Conservation (phyloP, 1,140 invertebrate species). For the Drosophila seguyi region DNA sequence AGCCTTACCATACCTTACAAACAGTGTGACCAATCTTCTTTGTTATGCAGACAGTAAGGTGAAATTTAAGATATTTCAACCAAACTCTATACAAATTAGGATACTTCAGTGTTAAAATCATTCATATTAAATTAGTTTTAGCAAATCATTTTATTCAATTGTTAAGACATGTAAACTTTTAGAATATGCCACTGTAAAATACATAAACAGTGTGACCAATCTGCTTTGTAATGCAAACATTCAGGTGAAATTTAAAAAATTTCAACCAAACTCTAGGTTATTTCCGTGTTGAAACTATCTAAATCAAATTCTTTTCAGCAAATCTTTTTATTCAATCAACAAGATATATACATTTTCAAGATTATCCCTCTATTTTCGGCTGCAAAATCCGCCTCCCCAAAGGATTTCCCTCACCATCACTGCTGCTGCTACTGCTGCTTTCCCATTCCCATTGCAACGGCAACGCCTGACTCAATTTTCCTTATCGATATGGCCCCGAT, state of each 20-base stretch:
- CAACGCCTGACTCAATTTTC: conserved; percentile 30
- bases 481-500: conserved; percentile 44
- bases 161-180: no score
- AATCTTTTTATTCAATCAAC: not conserved
- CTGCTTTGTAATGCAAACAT: not conserved
- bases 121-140: not conserved
- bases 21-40: not conserved
- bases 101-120: not conserved
- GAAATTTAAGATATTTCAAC: no score
- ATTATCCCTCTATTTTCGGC: conserved; percentile 4
- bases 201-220: not conserved
- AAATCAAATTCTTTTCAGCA: not conserved
- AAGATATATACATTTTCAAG: not conserved
- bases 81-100: not conserved
- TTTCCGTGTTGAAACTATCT: not conserved
- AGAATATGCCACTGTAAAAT: no score
- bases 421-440: conserved; percentile 4
- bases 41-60: not conserved
- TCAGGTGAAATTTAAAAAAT: not conserved
- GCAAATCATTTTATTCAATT: no score
- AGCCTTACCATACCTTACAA: not conserved
- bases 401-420: conserved; percentile 18
- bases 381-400: not conserved
- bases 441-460: conserved; percentile 10
- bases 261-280: not conserved